A percentile compares a stretch with the other conserved stretches of the same genome.
These are phyloP conservation scores for Iguana delicatissima DNA, from an alignment of 2,797 vertebrate species.

Conservation along the genomic window DNA sequence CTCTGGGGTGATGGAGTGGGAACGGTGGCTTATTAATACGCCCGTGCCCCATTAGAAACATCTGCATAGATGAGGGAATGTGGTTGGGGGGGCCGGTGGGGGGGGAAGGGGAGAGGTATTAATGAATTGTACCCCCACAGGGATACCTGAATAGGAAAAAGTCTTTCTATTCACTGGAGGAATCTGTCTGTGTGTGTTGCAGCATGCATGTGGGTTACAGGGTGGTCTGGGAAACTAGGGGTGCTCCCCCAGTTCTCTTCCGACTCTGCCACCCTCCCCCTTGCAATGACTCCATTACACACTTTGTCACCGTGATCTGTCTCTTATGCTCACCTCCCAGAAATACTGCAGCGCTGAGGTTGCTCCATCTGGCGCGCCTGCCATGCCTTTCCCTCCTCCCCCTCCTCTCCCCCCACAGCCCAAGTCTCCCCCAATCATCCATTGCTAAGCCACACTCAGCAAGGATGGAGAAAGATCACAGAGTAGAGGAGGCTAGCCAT, in stretches of 20 bases:
- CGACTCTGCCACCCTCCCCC: slow-evolving; percentile 46
- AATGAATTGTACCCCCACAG: slow-evolving; percentile 46
- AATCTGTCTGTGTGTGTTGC: not conserved
- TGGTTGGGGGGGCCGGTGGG: slow-evolving; percentile 4
- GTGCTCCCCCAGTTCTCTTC: not conserved
- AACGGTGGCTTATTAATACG: slow-evolving; percentile 32
- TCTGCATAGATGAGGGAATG: slow-evolving; percentile 42
- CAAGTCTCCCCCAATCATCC: slow-evolving; percentile 3
- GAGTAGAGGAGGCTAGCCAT: not conserved
- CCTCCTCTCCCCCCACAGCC: not conserved
- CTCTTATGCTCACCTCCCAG: slow-evolving; percentile 72
- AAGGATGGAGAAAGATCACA: not conserved
- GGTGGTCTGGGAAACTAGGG: not conserved
- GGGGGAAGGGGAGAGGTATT: slow-evolving; percentile 17
- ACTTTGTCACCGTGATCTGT: slow-evolving; percentile 70
- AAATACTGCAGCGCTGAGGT: slow-evolving; percentile 66
- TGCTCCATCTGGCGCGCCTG: slow-evolving; percentile 71
- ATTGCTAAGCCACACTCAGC: slow-evolving; percentile 24
- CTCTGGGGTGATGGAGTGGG: slow-evolving; percentile 40
- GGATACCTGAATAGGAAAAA: slow-evolving; percentile 10
- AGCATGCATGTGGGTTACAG: not conserved
- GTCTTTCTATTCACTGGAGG: slow-evolving; percentile 30
- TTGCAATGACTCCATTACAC: slow-evolving; percentile 53
- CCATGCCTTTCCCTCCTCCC: slow-evolving; percentile 42
- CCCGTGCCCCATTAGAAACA: slow-evolving; percentile 40